A percentile compares a stretch with the other conserved stretches of the same genome.
Evolutionary conservation across 2,113 vertebrate species (phyloP).

Genomic region (Dipodomys spectabilis): DNA sequence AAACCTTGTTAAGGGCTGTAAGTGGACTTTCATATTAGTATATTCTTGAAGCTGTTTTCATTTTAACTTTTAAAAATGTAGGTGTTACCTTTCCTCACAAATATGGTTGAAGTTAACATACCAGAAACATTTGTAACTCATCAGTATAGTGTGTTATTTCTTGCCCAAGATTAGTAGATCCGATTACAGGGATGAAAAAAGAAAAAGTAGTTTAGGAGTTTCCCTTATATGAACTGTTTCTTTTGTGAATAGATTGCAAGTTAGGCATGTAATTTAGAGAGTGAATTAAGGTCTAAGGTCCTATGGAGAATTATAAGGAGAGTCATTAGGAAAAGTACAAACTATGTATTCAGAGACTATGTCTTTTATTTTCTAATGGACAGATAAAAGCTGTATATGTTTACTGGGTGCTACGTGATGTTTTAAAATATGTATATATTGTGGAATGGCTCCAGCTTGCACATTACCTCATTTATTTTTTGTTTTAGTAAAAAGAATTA

Average conservation of each 20-base stretch:
- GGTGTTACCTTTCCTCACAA: constrained; percentile 66
- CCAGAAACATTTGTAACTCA: constrained; percentile 76
- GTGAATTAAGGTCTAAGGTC: constrained; percentile 13
- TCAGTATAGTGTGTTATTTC: constrained; percentile 72
- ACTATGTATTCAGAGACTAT: background rate
- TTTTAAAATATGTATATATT: background rate
- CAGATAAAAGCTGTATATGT: background rate
- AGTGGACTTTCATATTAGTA: constrained; percentile 20
- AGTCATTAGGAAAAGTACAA: background rate
- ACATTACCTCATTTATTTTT: background rate
- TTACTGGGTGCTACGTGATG: background rate
- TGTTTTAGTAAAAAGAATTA: background rate
- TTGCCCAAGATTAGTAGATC: constrained; percentile 75
- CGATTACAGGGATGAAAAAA: constrained; percentile 50
- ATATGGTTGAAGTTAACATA: constrained; percentile 70
- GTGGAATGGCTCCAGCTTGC: background rate
- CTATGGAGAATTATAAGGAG: background rate
- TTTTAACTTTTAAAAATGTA: constrained; percentile 69
- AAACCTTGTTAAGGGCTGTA: background rate
- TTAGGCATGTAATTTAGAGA: constrained; percentile 58
- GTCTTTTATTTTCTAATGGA: background rate
- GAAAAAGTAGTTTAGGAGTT: constrained; percentile 29
- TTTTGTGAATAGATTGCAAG: constrained; percentile 65
- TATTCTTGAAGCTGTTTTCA: constrained; percentile 55
- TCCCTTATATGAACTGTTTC: constrained; percentile 59